phyloP scores from a whole-genome alignment of 2,113 vertebrate species.

The Thoracochromis brauschi region DNA sequence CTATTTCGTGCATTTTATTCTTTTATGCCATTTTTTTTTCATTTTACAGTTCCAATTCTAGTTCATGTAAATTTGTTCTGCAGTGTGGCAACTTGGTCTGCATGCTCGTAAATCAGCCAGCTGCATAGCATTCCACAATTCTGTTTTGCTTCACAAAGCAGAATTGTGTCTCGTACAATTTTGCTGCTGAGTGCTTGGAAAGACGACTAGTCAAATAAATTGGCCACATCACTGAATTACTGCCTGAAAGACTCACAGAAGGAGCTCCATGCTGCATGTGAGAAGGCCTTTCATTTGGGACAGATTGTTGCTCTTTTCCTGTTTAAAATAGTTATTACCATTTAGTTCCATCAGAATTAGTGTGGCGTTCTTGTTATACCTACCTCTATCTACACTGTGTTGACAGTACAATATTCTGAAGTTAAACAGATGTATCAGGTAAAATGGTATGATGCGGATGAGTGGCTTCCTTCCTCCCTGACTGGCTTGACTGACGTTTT shows the following conservation, averaged over 20 bases:
- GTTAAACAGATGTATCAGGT: not conserved
- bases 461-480: not conserved
- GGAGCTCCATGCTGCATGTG: not conserved
- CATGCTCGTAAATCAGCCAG: not conserved
- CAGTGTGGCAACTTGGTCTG: not conserved
- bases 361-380: not conserved
- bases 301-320: not conserved
- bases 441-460: not conserved
- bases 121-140: not conserved
- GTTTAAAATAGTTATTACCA: not conserved
- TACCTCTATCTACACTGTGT: not conserved
- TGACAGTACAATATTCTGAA: not conserved
- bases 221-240: not conserved
- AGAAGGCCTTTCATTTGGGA: not conserved
- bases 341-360: not conserved
- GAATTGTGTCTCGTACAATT: not conserved
- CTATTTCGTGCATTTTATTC: not conserved
- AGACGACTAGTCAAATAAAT: constrained; percentile 1
- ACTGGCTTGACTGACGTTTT: not conserved
- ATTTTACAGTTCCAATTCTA: not conserved
- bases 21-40: not conserved
- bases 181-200: not conserved
- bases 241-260: not conserved
- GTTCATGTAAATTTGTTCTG: not conserved
- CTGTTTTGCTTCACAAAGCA: not conserved